Evolutionary conservation across 2,888 invertebrate genomes (phyloP).

Genomic region (Priocnemis perturbator): DNA sequence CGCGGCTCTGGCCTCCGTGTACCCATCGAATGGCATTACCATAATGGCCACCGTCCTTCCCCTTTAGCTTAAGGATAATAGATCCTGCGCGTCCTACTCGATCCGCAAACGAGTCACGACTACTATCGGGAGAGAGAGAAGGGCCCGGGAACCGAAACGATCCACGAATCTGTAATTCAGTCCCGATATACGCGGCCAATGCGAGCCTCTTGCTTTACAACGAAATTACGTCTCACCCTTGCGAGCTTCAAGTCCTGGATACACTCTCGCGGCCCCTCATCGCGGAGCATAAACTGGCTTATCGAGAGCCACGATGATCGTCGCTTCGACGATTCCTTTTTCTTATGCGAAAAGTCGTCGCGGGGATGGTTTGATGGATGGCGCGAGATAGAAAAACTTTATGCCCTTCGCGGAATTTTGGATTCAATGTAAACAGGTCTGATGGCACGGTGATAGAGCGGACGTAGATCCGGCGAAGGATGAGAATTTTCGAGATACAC

Average conservation of each 20-base stretch:
- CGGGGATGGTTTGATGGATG: too few species aligned
- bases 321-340: neutral
- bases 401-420: too few species aligned
- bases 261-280: neutral
- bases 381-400: neutral
- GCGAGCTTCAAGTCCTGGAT: neutral
- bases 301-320: neutral
- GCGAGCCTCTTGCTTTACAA: slow-evolving; percentile 21
- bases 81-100: slow-evolving; percentile 39
- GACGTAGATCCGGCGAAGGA: too few species aligned
- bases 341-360: neutral
- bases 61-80: slow-evolving; percentile 57
- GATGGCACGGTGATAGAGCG: too few species aligned
- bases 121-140: slow-evolving; percentile 15
- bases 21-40: slow-evolving; percentile 47
- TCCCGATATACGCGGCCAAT: slow-evolving; percentile 15
- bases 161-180: slow-evolving; percentile 40
- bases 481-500: too few species aligned
- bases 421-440: too few species aligned
- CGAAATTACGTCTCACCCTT: slow-evolving; percentile 18
- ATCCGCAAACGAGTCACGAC: slow-evolving; percentile 46
- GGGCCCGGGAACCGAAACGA: slow-evolving; percentile 30
- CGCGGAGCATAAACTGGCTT: too few species aligned
- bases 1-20: slow-evolving; percentile 21
- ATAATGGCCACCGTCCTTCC: slow-evolving; percentile 51